Evolutionary conservation across 1,140 invertebrate genomes (phyloP), one percentile per base, ranked within the genome.

Genomic region (Euwallacea fornicatus): DNA sequence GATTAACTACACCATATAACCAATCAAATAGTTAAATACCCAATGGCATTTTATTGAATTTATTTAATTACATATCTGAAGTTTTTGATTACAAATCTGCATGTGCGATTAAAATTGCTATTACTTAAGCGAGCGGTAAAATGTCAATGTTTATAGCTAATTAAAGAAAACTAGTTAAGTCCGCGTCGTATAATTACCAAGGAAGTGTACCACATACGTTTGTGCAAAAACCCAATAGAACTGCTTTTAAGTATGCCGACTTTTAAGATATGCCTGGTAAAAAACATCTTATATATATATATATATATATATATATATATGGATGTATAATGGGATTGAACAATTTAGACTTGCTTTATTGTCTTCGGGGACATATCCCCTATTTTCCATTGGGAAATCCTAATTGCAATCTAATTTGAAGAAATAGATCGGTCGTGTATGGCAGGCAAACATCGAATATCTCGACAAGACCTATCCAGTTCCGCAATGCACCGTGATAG

Each of bases 101-200:
- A 44, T 33, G 44, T 65, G 65, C 44, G 65, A 66, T 66, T 66
- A 66, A 66, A 66, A 66, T 66, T 66, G 65, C 53, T 66, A 66
- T 66, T 66, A 66, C 65, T 66, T 66, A 66, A 66, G 65, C 41
- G 11, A 46, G 65, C 65, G 65, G 65, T 66, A 66, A 66, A 66
- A 66, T 66, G 65, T 66, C 54, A 66, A 66, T 66, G 65, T 66
- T 66, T 66, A 66, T 66, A 33, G 65, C 65, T 66, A 66, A 66
- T 66, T 66, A 66, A 66, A 44, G 65, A 66, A 66, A 66, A 66
- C 65, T 66, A 66, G 65, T 66, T 66, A 66, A 66, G 55, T 66
- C 58, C 55, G 53, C 65, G 65, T 66, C 65, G 55, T 46, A 66
- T 66, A 66, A 66, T 66, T 66, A 58, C 65, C 44, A 59, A 66